Evolutionary conservation across 2,113 vertebrate species (phyloP).

Genomic region (Spea multiplicata): DNA sequence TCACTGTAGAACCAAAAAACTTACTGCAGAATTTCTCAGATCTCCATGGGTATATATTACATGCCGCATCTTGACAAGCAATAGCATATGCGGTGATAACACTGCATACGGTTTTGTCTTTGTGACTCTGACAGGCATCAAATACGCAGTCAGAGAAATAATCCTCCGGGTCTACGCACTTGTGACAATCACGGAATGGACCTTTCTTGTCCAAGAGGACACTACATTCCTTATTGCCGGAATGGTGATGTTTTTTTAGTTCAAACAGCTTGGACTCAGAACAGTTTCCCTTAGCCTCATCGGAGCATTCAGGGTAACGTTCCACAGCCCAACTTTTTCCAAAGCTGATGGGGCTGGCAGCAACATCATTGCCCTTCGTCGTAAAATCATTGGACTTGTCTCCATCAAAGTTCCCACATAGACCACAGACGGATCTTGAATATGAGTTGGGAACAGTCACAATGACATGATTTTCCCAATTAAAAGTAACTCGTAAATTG

Average conservation of each 20-base stretch:
- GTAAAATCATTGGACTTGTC: conserved; percentile 59
- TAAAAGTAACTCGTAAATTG: conserved; percentile 60
- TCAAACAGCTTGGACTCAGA: conserved; percentile 56
- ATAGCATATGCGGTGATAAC: conserved; percentile 60
- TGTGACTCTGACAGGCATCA: conserved; percentile 64
- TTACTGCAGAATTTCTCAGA: conserved; percentile 64
- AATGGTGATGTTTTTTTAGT: conserved; percentile 53
- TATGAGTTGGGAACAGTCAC: conserved; percentile 65
- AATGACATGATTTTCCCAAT: conserved; percentile 58
- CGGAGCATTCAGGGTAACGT: conserved; percentile 56
- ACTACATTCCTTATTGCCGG: conserved; percentile 59
- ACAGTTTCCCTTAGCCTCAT: conserved; percentile 59
- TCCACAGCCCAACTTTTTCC: conserved; percentile 64
- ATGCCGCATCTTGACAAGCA: conserved; percentile 59
- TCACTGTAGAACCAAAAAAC: conserved; percentile 23
- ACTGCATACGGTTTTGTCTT: conserved; percentile 59
- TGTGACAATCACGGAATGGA: conserved; percentile 63
- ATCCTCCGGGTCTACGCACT: conserved; percentile 51
- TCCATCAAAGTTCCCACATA: conserved; percentile 68
- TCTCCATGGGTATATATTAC: conserved; percentile 63
- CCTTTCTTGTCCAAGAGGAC: conserved; percentile 56
- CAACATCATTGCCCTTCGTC: conserved; percentile 50
- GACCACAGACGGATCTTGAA: conserved; percentile 63
- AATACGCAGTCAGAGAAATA: conserved; percentile 63
- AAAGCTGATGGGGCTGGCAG: conserved; percentile 40